Base-by-base conservation (phyloP, 2,113 vertebrate species). In the Octodon degus region DNA sequence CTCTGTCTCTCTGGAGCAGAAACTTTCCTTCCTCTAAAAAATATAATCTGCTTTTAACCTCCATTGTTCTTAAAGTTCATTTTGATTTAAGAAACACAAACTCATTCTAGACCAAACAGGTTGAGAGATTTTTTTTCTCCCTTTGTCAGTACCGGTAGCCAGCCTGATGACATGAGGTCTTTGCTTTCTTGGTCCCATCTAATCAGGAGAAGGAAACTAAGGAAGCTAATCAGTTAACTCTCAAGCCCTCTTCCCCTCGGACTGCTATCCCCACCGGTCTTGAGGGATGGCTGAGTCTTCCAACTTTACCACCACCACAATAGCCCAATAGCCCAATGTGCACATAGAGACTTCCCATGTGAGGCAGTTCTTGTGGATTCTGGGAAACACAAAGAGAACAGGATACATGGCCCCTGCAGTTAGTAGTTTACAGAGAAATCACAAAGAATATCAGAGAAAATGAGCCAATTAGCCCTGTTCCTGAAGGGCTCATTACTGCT, bases 161-260 rank as follows among this genome's bases (percentile, higher is more conserved):
- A 76, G 10, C 72, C 72, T 76, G 37, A 43, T 24, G 24, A 13
- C 22, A 11, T 72, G 68, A 8, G 4, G 10, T 40, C 1, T 25
- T 24, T 9, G 7, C 22, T 47, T 11, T 40, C 2, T 12, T 47
- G 0, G 12, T 43, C 11, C 40, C 2, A 5, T 11, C 27, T 76
- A 27, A 27, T 76, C 24, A 47, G 40, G 24, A 47, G 25, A 25
- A 76, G 0, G 24, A 27, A 76, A 13, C 24, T 14, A 13, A 76
- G 24, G 74, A 76, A 43, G 5, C 37, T 76, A 25, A 40, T 40
- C 72, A 76, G 37, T 74, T 37, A 43, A 4, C 24, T 24, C 20
- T 13, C 43, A 76, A 76, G 4, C 11, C 11, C 37, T 76, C 37
- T 10, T 5, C 72, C 37, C 72, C 72, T 43, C 0, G 1, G 10